Evolutionary conservation across 2,797 vertebrate genomes (phyloP).

Genomic region (Poeciliopsis gracilis): DNA sequence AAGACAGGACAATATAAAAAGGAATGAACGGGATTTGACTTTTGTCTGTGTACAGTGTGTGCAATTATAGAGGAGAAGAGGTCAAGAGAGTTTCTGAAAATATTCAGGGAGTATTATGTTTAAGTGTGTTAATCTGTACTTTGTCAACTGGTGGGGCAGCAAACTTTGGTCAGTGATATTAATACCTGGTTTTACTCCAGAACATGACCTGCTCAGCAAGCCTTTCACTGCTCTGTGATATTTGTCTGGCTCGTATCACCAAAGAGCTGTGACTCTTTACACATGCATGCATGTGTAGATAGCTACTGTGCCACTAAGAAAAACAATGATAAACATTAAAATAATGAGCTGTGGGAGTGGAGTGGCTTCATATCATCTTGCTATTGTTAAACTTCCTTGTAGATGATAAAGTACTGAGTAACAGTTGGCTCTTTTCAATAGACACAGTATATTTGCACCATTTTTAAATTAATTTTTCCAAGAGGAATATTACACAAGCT

Average conservation of each 20-base stretch:
- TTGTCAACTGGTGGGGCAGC: slow-evolving; percentile 28
- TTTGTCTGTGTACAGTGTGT: slow-evolving; percentile 13
- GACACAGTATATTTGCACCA: background rate
- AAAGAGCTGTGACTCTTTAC: slow-evolving; percentile 10
- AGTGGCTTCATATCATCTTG: background rate
- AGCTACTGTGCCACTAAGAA: background rate
- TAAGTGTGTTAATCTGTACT: slow-evolving; percentile 14
- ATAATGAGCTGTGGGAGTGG: background rate
- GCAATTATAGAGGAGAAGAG: background rate
- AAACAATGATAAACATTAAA: background rate
- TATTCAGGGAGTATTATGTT: background rate
- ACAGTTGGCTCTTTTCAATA: background rate
- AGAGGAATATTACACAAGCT: background rate
- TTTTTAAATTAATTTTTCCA: background rate
- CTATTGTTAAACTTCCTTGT: background rate
- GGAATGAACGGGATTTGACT: slow-evolving; percentile 36
- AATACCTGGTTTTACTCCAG: slow-evolving; percentile 10
- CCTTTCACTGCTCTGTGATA: slow-evolving; percentile 4
- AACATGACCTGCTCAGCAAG: background rate
- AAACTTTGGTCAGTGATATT: slow-evolving; percentile 21
- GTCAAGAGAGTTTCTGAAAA: slow-evolving; percentile 1
- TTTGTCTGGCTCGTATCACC: slow-evolving; percentile 23
- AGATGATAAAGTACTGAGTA: background rate
- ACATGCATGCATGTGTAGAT: slow-evolving; percentile 3
- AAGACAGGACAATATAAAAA: slow-evolving; percentile 33